Percentiles rank a stretch among this genome's conserved stretches.
Conservation (phyloP, 2,888 invertebrate genomes). For the Falcaria lacertinaria region DNA sequence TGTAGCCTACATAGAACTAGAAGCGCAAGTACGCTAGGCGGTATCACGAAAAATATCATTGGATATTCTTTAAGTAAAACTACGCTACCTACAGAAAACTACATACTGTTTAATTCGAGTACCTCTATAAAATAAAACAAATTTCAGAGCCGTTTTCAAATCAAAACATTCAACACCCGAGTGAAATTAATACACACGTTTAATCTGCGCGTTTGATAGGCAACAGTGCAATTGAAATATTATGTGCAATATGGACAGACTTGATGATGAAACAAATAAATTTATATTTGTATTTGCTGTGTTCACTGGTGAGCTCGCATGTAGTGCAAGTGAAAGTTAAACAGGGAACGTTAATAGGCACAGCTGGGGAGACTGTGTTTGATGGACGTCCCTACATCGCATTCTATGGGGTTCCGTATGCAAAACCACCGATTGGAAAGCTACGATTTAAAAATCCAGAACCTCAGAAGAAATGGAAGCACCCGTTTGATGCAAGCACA, state of each 20-base stretch:
- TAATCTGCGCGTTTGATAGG: background rate
- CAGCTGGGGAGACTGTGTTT: conserved; percentile 41
- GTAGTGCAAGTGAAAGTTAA: conserved; percentile 46
- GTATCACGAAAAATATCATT: too few species aligned
- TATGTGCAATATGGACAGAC: conserved; percentile 4
- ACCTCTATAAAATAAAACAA: too few species aligned
- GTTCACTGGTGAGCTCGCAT: conserved; percentile 18
- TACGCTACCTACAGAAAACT: too few species aligned
- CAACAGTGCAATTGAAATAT: background rate
- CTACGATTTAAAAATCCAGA: conserved; percentile 63
- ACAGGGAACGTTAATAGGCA: conserved; percentile 52
- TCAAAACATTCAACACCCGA: conserved; percentile 35
- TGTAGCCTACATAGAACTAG: too few species aligned
- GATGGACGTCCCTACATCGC: conserved; percentile 45
- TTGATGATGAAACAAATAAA: conserved; percentile 25
- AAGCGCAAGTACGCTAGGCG: too few species aligned
- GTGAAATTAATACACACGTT: conserved; percentile 26
- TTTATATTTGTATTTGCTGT: conserved; percentile 22
- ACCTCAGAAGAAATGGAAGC: conserved; percentile 59
- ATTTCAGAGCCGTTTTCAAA: conserved; percentile 10
- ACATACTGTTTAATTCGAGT: too few species aligned
- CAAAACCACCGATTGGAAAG: conserved; percentile 47
- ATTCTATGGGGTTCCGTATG: conserved; percentile 69
- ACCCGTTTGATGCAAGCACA: conserved; percentile 78
- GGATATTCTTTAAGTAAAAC: too few species aligned